These are phyloP conservation scores for Melierax canorus DNA, from an alignment of 2,113 vertebrate species.

Conservation along the genomic window DNA sequence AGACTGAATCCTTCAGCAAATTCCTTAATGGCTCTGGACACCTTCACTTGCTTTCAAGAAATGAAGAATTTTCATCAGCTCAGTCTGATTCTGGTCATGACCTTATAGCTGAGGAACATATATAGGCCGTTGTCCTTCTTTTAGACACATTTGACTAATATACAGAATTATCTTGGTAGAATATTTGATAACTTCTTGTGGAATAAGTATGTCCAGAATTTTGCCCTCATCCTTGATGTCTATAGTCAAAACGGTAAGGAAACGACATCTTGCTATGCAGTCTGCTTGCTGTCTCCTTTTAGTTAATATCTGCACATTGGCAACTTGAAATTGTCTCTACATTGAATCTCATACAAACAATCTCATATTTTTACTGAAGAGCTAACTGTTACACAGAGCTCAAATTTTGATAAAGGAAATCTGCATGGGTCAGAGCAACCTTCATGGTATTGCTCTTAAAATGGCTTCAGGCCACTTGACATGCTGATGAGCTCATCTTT, in stretches of 20 bases:
- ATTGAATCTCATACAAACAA: too few relatives aligned
- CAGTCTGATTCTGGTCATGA: background rate
- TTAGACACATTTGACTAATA: background rate
- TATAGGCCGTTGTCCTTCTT: background rate
- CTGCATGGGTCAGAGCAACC: background rate
- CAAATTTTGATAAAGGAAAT: background rate
- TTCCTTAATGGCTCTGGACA: background rate
- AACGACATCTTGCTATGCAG: background rate
- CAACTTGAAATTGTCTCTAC: background rate
- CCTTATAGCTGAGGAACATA: background rate
- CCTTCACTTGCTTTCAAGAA: background rate
- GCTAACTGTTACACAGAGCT: background rate
- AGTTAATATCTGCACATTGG: background rate
- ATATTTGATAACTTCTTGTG: background rate
- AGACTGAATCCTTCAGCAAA: background rate
- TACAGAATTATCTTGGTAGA: background rate
- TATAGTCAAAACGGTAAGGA: background rate
- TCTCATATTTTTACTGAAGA: background rate
- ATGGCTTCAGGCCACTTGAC: background rate
- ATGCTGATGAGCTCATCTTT: background rate
- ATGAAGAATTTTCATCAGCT: background rate
- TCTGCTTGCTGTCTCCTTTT: background rate
- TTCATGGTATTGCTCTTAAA: background rate
- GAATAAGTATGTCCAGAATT: background rate
- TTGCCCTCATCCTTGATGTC: background rate